These are phyloP conservation scores for Elephas maximus DNA, from an alignment of 2,113 vertebrate species.

Conservation along the genomic window DNA sequence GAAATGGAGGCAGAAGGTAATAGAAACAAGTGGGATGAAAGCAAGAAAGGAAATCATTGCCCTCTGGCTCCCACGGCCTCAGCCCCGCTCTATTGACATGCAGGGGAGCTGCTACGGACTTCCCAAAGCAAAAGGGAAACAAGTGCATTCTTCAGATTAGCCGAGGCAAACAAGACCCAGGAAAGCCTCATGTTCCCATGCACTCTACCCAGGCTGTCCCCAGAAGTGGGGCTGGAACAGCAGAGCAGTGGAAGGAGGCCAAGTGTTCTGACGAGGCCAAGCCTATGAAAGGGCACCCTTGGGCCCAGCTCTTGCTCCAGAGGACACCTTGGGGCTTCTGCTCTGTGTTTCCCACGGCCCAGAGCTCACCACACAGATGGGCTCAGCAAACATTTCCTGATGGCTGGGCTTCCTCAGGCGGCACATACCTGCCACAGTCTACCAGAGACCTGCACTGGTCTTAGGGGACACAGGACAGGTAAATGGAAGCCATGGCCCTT, in stretches of 20 bases:
- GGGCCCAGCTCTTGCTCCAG: background rate
- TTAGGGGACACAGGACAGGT: background rate
- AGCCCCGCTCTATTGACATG: background rate
- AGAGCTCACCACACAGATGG: background rate
- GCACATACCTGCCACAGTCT: background rate
- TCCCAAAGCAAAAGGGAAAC: slow-evolving; percentile 77
- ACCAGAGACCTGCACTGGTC: background rate
- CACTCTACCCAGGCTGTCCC: background rate
- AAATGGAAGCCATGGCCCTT: background rate
- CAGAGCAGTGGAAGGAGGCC: background rate
- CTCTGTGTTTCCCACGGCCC: background rate
- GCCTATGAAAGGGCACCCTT: background rate
- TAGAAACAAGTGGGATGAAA: slow-evolving; percentile 19
- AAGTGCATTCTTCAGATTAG: slow-evolving; percentile 84
- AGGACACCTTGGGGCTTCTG: background rate
- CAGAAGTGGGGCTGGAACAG: background rate
- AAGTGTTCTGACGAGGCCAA: background rate
- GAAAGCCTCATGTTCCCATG: slow-evolving; percentile 70
- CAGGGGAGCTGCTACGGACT: slow-evolving; percentile 68
- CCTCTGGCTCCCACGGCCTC: slow-evolving; percentile 81
- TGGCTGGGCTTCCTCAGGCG: background rate
- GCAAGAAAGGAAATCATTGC: background rate
- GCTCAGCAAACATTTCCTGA: background rate
- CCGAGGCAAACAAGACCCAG: slow-evolving; percentile 69
- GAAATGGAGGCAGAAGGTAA: slow-evolving; percentile 37